Evolutionary conservation across 1,140 invertebrate genomes (phyloP), one percentile per base, ranked within the genome.

Genomic region (Polyergus mexicanus): DNA sequence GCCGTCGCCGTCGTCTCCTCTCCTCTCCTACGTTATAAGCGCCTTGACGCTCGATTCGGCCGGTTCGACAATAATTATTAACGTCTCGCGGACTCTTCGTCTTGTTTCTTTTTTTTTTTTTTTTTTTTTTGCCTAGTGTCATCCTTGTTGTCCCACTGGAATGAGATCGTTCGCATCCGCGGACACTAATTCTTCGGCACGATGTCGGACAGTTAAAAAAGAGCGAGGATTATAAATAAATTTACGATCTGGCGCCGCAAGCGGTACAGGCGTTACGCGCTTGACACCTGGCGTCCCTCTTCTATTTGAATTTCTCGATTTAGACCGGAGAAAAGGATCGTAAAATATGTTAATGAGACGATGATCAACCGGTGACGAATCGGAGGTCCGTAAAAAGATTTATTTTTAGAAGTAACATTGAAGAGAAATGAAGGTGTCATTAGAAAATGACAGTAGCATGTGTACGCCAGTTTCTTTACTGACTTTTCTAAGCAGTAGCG

Each of bases 31-130:
- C 72, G 25, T 28, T 25, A 54, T 44, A 19, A 35, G n/a, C 44
- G 38, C 54, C 63, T 44, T 51, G 13, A 41, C 51, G 62, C 44
- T 35, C 58, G 75, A 89, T 86, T 63, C 63, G 80, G 54, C 22
- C 58, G 62, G 65, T 66, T 91, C 68, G 74, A 86, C 81, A 91
- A 92, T 87, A 88, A 92, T 92, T 91, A 92, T 91, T 91, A 87
- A 74, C 44, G 87, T 81, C 47, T 51, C 47, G 47, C 81, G 47
- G 44, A 51, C 75, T 51, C 47, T 89, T 91, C 85, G 91, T 90
- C 47, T 89, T 91, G 85, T 92, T 90, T n/a, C n/a, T n/a, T n/a
- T n/a, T n/a, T n/a, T n/a, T n/a, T n/a, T n/a, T n/a, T n/a, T 91
- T 80, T 78, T 35, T 19, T 91, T 80, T 80, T 89, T 85, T 85